Base-by-base conservation (phyloP, 2,113 vertebrate genomes). In the Oncorhynchus gorbuscha region DNA sequence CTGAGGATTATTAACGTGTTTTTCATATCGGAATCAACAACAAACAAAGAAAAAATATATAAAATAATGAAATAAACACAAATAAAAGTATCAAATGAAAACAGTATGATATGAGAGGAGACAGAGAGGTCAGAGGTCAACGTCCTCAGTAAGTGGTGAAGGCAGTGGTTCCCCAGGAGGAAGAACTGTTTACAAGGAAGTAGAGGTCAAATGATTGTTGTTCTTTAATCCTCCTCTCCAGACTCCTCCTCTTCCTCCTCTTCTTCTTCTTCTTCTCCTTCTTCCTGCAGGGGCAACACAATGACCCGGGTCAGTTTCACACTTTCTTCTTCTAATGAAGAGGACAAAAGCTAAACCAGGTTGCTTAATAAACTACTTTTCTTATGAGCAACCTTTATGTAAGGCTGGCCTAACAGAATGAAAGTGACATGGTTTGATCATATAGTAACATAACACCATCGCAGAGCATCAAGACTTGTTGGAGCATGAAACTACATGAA, bases 171-270 rank as follows among this genome's bases (percentile, higher is more conserved):
- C 95, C 94, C 94, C 95, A 95, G 90, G 87, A 96, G 51, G 51
- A 96, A 96, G 94, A 96, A 94, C 93, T 94, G 96, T 94, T 95
- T 95, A 96, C 94, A 93, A 95, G 95, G 85, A 97, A 96, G 97
- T 98, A 98, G 97, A 96, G 95, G 93, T 95, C 76, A 90, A 91
- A 89, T 81, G 88, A 77, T 82, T 82, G 92, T 82, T 79, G 91
- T 88, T 81, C 92, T 89, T 93, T 96, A 97, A 83, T 97, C 96
- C 81, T 97, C 95, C 91, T 97, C 95, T 68, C 94, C 92, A 77
- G 95, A 96, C 89, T 96, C 95, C 88, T 95, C 95, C 1, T 93
- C 94, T 80, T 94, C 94, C 88, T 95, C 96, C 84, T 95, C 95
- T 87, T 96, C 94, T 87, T 95, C 94, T 93, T 95, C 95, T 87